A percentile compares a stretch with the other conserved stretches of the same genome.
Evolutionary conservation across 2,113 vertebrate species (phyloP).

Genomic region (Lamprotornis superbus): DNA sequence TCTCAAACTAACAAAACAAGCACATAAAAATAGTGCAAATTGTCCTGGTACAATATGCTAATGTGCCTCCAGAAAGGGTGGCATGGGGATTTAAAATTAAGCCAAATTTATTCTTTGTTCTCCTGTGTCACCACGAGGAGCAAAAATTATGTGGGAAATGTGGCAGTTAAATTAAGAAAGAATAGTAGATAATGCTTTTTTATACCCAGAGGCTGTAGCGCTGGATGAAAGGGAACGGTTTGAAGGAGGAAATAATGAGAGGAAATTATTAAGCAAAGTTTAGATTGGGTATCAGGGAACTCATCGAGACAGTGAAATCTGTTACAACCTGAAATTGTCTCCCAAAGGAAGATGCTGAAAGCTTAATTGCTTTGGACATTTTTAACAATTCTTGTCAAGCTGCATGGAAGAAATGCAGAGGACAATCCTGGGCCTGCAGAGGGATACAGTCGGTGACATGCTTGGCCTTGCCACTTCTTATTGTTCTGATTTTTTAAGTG

Average conservation of each 20-base stretch:
- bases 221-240: background rate
- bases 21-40: background rate
- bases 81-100: background rate
- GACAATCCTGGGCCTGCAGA: background rate
- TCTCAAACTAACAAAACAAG: background rate
- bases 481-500: background rate
- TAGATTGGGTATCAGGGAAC: background rate
- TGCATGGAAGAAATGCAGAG: background rate
- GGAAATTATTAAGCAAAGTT: constrained; percentile 31
- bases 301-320: background rate
- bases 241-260: constrained; percentile 21
- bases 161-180: background rate
- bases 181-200: background rate
- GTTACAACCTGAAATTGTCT: constrained; percentile 4
- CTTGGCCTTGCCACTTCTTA: background rate
- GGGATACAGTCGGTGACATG: background rate
- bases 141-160: background rate
- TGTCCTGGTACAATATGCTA: background rate
- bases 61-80: background rate
- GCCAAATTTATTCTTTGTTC: background rate
- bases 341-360: background rate
- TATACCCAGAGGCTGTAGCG: background rate
- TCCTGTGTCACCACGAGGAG: background rate
- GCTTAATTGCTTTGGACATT: constrained; percentile 25
- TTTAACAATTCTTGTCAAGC: constrained; percentile 20